phyloP scores from a whole-genome alignment of 2,888 invertebrate species.

The Leucozona laternaria region DNA sequence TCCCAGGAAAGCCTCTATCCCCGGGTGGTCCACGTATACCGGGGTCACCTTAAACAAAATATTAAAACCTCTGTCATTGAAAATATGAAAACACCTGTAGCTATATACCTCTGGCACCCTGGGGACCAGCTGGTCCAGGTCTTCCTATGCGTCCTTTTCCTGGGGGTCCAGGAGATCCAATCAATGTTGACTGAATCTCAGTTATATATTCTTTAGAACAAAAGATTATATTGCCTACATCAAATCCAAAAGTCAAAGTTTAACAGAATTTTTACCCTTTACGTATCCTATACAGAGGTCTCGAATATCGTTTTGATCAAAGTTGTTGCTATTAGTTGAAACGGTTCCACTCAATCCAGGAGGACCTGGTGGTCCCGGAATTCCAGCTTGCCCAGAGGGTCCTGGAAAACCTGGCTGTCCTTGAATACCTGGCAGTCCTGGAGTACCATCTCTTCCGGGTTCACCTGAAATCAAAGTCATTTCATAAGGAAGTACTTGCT shows the following conservation, averaged over 20 bases:
- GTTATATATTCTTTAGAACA: conserved; percentile 88
- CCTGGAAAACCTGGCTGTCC: conserved; percentile 84
- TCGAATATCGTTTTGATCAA: conserved; percentile 87
- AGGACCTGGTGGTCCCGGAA: conserved; percentile 83
- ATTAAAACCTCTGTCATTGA: neutral
- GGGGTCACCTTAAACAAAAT: conserved; percentile 84
- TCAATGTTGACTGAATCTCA: conserved; percentile 87
- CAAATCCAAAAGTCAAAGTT: neutral
- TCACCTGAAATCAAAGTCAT: conserved; percentile 84
- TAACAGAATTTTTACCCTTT: conserved; percentile 86
- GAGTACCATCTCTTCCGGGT: conserved; percentile 78
- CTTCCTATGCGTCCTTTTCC: conserved; percentile 88
- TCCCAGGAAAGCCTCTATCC: conserved; percentile 89
- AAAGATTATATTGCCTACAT: neutral
- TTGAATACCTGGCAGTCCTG: conserved; percentile 75
- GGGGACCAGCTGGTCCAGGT: conserved; percentile 87
- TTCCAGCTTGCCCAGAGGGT: conserved; percentile 84
- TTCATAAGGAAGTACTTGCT: neutral
- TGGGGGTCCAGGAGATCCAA: conserved; percentile 88
- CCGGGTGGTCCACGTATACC: conserved; percentile 85
- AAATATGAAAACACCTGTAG: neutral
- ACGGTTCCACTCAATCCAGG: conserved; percentile 77
- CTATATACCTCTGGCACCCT: conserved; percentile 87
- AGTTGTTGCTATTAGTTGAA: conserved; percentile 49
- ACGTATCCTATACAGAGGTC: conserved; percentile 92